A percentile compares a stretch with the other conserved stretches of the same genome.
Evolutionary conservation across 2,797 vertebrate species (phyloP).

Genomic region (Triplophysa bombifrons): DNA sequence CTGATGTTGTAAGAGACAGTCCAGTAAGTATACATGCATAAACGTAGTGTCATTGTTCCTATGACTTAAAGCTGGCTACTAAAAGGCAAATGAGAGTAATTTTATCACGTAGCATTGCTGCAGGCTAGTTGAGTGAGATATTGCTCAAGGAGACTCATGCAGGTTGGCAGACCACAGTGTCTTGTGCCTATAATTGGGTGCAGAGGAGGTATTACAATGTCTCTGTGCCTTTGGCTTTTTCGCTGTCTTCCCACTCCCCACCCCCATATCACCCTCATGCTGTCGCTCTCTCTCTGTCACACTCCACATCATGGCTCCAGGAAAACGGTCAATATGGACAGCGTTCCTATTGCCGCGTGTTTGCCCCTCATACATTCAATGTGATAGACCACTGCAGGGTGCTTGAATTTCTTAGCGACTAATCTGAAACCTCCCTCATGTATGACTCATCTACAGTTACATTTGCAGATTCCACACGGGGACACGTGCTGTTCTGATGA

Average conservation of each 20-base stretch:
- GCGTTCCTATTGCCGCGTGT: not conserved
- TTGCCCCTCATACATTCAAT: slow-evolving; percentile 7
- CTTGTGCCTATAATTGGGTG: slow-evolving; percentile 51
- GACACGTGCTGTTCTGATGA: too few relatives aligned
- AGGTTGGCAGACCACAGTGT: slow-evolving; percentile 40
- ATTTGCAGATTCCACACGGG: not conserved
- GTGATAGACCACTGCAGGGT: slow-evolving; percentile 25
- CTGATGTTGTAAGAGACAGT: not conserved
- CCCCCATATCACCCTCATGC: slow-evolving; percentile 19
- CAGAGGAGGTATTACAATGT: slow-evolving; percentile 34
- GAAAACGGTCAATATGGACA: slow-evolving; percentile 22
- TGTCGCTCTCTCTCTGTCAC: slow-evolving; percentile 22
- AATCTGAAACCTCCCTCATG: slow-evolving; percentile 5
- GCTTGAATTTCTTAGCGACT: not conserved
- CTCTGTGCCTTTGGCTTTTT: slow-evolving; percentile 29
- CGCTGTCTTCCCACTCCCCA: slow-evolving; percentile 32
- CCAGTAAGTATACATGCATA: not conserved
- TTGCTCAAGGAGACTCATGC: slow-evolving; percentile 39
- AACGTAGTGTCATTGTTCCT: not conserved
- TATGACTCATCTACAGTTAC: slow-evolving; percentile 23
- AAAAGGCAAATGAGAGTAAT: slow-evolving; percentile 39
- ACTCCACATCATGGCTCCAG: slow-evolving; percentile 25
- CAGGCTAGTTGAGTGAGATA: slow-evolving; percentile 41
- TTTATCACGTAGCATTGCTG: slow-evolving; percentile 27
- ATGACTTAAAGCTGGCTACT: slow-evolving; percentile 1